A percentile compares a stretch with the other conserved stretches of the same genome.
Conservation (phyloP, 1,140 invertebrate genomes). For the Batillaria attramentaria region DNA sequence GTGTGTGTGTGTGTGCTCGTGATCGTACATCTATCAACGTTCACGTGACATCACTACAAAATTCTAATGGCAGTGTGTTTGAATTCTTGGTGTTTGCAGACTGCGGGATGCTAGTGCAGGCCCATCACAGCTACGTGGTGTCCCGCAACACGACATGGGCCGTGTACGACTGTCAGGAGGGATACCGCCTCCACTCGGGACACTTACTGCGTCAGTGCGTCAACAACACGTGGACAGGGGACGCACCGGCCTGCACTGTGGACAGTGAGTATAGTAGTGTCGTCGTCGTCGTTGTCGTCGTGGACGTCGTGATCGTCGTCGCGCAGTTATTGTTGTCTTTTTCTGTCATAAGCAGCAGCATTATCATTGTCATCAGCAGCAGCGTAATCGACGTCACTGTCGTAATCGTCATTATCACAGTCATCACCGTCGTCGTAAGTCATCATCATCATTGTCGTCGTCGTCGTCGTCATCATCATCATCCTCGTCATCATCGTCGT, state of each 20-base stretch:
- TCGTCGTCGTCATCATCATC: too few species aligned
- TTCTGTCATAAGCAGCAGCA: too few species aligned
- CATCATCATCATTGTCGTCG: too few species aligned
- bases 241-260: conserved; percentile 28
- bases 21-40: neutral
- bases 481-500: neutral
- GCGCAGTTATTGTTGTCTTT: neutral
- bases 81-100: neutral
- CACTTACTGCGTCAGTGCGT: conserved; percentile 30
- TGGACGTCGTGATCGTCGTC: neutral
- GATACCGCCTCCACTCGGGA: conserved; percentile 30
- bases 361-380: too few species aligned
- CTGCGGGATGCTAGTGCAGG: neutral
- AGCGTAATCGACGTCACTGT: too few species aligned
- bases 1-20: neutral
- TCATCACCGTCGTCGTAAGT: too few species aligned
- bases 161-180: conserved; percentile 32
- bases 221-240: conserved; percentile 36
- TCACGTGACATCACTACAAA: neutral
- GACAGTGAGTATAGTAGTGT: conserved; percentile 44
- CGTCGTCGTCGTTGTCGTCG: neutral
- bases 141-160: conserved; percentile 20
- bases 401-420: too few species aligned
- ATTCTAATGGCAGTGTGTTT: neutral
- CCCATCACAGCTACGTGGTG: conserved; percentile 10